Percentiles rank a stretch among this genome's conserved stretches.
phyloP scores from a whole-genome alignment of 1,140 invertebrate species.

The Gryllus bimaculatus region DNA sequence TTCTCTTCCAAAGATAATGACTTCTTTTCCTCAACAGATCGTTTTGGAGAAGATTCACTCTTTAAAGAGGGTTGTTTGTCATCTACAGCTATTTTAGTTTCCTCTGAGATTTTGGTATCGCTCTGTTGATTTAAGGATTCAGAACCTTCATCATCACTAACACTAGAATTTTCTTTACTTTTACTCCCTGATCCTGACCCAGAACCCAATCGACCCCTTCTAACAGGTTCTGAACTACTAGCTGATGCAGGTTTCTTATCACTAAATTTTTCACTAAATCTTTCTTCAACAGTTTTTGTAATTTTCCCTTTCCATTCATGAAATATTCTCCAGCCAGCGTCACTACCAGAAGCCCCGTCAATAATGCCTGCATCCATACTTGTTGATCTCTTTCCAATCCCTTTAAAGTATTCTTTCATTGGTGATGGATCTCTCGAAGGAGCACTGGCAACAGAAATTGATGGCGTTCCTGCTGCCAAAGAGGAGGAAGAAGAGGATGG shows the following conservation, averaged over 20 bases:
- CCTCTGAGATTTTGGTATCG: neutral
- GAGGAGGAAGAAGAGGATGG: constrained; percentile 21
- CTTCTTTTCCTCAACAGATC: neutral
- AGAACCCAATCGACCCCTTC: constrained; percentile 29
- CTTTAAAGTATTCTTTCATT: constrained; percentile 22
- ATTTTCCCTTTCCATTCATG: constrained; percentile 40
- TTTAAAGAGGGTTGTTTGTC: neutral
- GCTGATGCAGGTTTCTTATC: constrained; percentile 16
- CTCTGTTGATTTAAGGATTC: constrained; percentile 10
- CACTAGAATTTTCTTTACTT: constrained; percentile 43
- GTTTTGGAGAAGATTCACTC: neutral
- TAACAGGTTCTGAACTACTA: constrained; percentile 30
- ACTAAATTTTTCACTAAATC: constrained; percentile 47
- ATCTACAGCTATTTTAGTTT: neutral
- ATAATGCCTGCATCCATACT: constrained; percentile 25
- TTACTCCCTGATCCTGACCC: constrained; percentile 22
- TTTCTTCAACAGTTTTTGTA: constrained; percentile 54
- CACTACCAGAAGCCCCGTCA: constrained; percentile 20
- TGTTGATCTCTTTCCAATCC: constrained; percentile 38
- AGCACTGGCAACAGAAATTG: neutral
- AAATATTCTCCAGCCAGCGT: constrained; percentile 22
- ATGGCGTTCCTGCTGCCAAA: neutral
- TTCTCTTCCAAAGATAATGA: neutral
- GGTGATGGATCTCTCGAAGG: constrained; percentile 23
- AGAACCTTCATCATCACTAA: constrained; percentile 46